Evolutionary conservation across 2,888 invertebrate genomes (phyloP).

Genomic region (Cheilosia grossa): DNA sequence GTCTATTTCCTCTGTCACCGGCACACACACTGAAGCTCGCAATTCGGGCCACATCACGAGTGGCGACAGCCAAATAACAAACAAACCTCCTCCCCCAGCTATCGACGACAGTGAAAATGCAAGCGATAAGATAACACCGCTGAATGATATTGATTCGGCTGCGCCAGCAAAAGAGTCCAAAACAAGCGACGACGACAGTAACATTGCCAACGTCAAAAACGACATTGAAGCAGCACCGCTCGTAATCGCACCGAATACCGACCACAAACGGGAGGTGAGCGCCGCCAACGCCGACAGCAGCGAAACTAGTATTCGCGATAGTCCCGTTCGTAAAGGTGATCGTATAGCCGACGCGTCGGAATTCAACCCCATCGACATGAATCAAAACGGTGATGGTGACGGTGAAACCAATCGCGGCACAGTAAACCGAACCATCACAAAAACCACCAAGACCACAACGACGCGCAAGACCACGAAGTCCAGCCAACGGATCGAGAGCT

Average conservation of each 20-base stretch:
- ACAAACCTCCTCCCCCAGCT: slow-evolving; percentile 35
- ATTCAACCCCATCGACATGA: slow-evolving; percentile 48
- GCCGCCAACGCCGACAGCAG: slow-evolving; percentile 40
- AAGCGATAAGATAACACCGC: slow-evolving; percentile 67
- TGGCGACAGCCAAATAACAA: slow-evolving; percentile 51
- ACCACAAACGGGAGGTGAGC: slow-evolving; percentile 38
- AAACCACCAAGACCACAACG: slow-evolving; percentile 75
- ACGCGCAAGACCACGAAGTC: slow-evolving; percentile 68
- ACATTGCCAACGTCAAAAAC: slow-evolving; percentile 35
- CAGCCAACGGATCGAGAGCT: slow-evolving; percentile 71
- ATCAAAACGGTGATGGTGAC: slow-evolving; percentile 46
- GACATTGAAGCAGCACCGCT: slow-evolving; percentile 43
- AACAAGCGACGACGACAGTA: slow-evolving; percentile 33
- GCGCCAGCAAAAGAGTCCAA: slow-evolving; percentile 39
- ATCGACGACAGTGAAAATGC: slow-evolving; percentile 57
- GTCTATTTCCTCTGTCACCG: slow-evolving; percentile 26
- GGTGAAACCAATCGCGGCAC: slow-evolving; percentile 52
- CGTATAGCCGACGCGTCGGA: slow-evolving; percentile 43
- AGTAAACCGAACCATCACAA: slow-evolving; percentile 72
- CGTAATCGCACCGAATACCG: slow-evolving; percentile 28
- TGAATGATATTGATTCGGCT: slow-evolving; percentile 52
- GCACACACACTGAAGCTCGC: slow-evolving; percentile 17
- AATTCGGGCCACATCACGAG: slow-evolving; percentile 46
- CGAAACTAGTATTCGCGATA: slow-evolving; percentile 63
- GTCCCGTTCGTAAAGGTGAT: slow-evolving; percentile 55